A percentile compares a stretch with the other conserved stretches of the same genome.
Conservation (phyloP, 2,888 invertebrate genomes). For the Azorinus chamasolen region DNA sequence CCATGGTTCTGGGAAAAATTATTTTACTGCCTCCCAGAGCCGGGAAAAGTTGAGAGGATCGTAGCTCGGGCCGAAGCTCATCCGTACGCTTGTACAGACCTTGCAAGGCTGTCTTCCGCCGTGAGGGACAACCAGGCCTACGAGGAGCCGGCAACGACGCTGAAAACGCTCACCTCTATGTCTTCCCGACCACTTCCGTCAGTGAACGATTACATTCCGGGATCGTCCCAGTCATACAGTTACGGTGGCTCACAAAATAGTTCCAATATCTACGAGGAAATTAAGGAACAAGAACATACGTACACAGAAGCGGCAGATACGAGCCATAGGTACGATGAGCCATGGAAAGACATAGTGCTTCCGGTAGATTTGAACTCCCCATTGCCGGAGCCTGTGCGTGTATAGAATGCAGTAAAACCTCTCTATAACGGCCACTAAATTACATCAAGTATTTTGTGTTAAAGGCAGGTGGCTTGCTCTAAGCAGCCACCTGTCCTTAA, state of each 20-base stretch:
- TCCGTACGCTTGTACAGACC: conserved; percentile 57
- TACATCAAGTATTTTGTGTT: too few species aligned
- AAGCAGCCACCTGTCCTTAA: too few species aligned
- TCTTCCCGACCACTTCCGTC: conserved; percentile 48
- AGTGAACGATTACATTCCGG: conserved; percentile 40
- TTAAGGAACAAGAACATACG: conserved; percentile 25
- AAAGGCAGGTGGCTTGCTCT: too few species aligned
- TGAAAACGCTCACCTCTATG: conserved; percentile 1
- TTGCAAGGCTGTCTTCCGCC: conserved; percentile 29
- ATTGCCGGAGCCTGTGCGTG: too few species aligned
- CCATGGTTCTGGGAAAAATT: conserved; percentile 98
- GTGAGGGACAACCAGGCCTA: conserved; percentile 57
- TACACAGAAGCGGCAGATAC: background rate
- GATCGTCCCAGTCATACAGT: conserved; percentile 31
- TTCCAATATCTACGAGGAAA: conserved; percentile 63
- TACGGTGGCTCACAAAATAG: conserved; percentile 43
- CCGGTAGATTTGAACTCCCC: too few species aligned
- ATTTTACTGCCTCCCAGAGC: conserved; percentile 92
- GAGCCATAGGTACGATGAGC: conserved; percentile 37
- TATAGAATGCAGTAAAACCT: too few species aligned
- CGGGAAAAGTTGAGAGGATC: conserved; percentile 37
- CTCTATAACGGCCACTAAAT: too few species aligned
- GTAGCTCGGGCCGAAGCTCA: conserved; percentile 51
- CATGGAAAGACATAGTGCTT: conserved; percentile 34
- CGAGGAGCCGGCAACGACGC: conserved; percentile 49